Percentiles rank a stretch among this genome's conserved stretches.
Evolutionary conservation across 2,797 vertebrate species (phyloP).

Genomic region (Eleutherodactylus coqui): DNA sequence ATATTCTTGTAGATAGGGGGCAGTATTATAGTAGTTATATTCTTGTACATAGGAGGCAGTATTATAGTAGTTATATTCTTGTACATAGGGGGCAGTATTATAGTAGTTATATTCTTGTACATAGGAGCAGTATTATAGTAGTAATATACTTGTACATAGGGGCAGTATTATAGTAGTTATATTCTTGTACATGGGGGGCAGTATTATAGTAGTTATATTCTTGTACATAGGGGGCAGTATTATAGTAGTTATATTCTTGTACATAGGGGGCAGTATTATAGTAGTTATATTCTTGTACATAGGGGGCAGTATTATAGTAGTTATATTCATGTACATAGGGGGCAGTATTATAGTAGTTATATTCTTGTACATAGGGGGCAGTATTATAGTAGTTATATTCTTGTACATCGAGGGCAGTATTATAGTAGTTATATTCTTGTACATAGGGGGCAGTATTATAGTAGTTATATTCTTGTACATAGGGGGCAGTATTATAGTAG

Average conservation of each 20-base stretch:
- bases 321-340: neutral
- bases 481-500: neutral
- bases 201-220: neutral
- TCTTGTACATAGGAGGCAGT: neutral
- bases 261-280: conserved; percentile 2
- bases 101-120: conserved; percentile 3
- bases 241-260: neutral
- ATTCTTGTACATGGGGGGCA: neutral
- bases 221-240: neutral
- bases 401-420: too few relatives aligned
- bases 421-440: too few relatives aligned
- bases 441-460: too few relatives aligned
- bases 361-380: neutral
- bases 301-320: neutral
- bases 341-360: neutral
- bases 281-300: neutral
- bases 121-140: conserved; percentile 2
- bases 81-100: neutral
- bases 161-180: neutral
- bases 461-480: too few relatives aligned
- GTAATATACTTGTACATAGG: conserved; percentile 3
- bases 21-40: conserved; percentile 13
- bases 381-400: neutral
- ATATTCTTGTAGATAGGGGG: neutral
- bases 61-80: conserved; percentile 14